Evolutionary conservation across 2,797 vertebrate genomes (phyloP).

Genomic region (Gymnothorax reevesii): DNA sequence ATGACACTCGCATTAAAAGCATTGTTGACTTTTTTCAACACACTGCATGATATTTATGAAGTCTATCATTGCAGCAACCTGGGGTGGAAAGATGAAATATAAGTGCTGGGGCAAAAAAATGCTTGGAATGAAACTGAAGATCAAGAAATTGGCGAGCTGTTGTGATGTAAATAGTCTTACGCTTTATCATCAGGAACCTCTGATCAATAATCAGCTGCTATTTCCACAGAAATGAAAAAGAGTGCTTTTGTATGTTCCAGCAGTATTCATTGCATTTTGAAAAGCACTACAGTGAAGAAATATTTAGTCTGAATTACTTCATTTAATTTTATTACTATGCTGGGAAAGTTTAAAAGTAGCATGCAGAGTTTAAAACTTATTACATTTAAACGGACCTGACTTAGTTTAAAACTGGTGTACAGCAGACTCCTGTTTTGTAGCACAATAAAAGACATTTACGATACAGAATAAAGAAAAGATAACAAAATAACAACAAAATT

Average conservation of each 20-base stretch:
- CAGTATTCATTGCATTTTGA: not conserved
- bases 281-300: not conserved
- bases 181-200: not conserved
- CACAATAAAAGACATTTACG: too few species aligned
- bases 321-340: too few species aligned
- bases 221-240: constrained; percentile 1
- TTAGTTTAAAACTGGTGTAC: too few species aligned
- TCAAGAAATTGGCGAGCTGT: not conserved
- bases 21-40: not conserved
- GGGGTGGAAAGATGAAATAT: not conserved
- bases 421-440: too few species aligned
- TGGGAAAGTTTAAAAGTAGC: too few species aligned
- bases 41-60: too few species aligned
- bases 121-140: not conserved
- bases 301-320: not conserved
- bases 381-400: too few species aligned
- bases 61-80: not conserved
- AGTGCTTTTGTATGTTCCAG: not conserved
- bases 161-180: not conserved
- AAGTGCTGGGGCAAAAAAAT: not conserved
- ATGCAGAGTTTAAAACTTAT: too few species aligned
- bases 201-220: not conserved
- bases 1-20: not conserved
- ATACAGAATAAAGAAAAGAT: too few species aligned
- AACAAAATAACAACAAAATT: too few species aligned